Base-by-base conservation (phyloP, 30 jellyfish, hydroid and myxozoan genomes). In the Nemopilema nomurai region DNA sequence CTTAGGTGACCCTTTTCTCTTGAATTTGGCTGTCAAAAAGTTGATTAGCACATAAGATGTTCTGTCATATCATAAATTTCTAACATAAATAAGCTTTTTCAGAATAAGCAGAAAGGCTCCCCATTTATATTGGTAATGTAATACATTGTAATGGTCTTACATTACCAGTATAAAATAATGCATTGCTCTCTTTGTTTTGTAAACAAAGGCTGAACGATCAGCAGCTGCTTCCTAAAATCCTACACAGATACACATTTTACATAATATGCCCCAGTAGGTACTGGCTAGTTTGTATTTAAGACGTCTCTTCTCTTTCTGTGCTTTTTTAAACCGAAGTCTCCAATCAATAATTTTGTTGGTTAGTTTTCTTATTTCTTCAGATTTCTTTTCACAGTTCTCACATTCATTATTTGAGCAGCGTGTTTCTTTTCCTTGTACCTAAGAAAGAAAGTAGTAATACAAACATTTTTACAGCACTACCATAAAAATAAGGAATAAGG, bases 271-370 rank as follows among this genome's bases (percentile, higher is more conserved):
- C 31, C 27, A 23, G 31, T 69, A 69, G 13, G 4, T 29, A 18
- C 23, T 69, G 31, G 49, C 83, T 19, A 72, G 19, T 72, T 72
- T 72, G 83, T 72, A 72, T 72, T 16, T 16, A n/a, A 72, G 83
- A 72, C 83, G 33, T 49, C 83, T 72, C 9, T 72, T 72, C 83
- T 72, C 33, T 20, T 32, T 72, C 33, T 72, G 83, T 72, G 49
- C 68, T 72, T 72, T 72, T 72, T 32, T 72, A 33, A 72, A 72
- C 33, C 83, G 27, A 31, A 24, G 32, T 72, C 49, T 72, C 83
- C 83, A 72, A 72, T 26, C 69, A 72, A 72, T 33, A 26, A 72
- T 32, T 72, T 72, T 72, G 83, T 72, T 72, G 32, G 27, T 31
- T 29, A 29, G 49, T 29, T 49, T 30, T 72, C 68, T 31, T 27